A percentile compares a stretch with the other conserved stretches of the same genome.
phyloP scores from a whole-genome alignment of 1,140 invertebrate genomes.

The Campoletis sonorensis region DNA sequence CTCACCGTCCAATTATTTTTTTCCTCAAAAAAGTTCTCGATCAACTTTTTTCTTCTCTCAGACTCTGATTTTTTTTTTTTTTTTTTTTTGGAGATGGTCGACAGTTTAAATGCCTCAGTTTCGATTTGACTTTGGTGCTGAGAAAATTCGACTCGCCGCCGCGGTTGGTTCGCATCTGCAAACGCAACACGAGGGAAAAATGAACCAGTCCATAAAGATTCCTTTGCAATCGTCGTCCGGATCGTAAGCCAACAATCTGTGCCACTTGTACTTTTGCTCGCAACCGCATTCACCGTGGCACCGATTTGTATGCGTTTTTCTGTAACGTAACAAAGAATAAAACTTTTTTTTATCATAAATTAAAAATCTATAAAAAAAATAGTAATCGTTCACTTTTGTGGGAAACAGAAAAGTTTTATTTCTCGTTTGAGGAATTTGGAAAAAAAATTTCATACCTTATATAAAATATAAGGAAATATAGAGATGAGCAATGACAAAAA shows the following conservation, averaged over 20 bases:
- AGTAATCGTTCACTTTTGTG: too few species aligned
- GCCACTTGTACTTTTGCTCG: slow-evolving; percentile 93
- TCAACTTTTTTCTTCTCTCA: too few species aligned
- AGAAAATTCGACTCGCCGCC: slow-evolving; percentile 55
- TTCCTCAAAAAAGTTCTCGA: too few species aligned
- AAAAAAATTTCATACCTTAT: too few species aligned
- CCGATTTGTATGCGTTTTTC: slow-evolving; percentile 86
- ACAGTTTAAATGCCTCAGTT: not conserved
- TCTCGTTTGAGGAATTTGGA: too few species aligned
- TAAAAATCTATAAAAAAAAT: too few species aligned
- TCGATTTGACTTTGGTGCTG: not conserved
- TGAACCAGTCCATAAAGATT: slow-evolving; percentile 97
- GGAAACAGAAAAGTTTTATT: slow-evolving; percentile 5
- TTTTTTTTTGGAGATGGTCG: not conserved
- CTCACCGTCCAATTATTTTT: too few species aligned
- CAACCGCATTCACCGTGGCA: slow-evolving; percentile 91
- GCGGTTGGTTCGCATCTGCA: slow-evolving; percentile 85
- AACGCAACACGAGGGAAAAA: slow-evolving; percentile 95
- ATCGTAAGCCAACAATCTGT: slow-evolving; percentile 92
- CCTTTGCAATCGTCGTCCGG: slow-evolving; percentile 95
- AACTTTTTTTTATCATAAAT: too few species aligned
- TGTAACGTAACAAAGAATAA: slow-evolving; percentile 78
- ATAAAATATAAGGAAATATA: too few species aligned
- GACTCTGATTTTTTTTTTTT: not conserved
- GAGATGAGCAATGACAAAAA: too few species aligned